These are phyloP conservation scores for Volucella inflata DNA, from an alignment of 2,888 invertebrate genomes.

Conservation along the genomic window DNA sequence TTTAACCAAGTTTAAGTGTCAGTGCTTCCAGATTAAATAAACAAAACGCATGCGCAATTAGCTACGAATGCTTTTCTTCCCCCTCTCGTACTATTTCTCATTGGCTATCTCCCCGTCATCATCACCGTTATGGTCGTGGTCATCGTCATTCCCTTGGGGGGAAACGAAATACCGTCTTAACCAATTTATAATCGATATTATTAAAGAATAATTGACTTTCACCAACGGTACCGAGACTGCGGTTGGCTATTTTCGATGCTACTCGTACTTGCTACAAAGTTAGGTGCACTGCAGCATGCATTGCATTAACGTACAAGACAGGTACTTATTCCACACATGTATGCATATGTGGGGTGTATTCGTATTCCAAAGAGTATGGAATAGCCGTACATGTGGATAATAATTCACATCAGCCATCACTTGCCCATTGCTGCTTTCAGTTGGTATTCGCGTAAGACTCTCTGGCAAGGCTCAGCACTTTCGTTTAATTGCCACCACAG, in stretches of 20 bases:
- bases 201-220: slow-evolving; percentile 74
- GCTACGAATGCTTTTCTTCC: slow-evolving; percentile 4
- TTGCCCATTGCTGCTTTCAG: slow-evolving; percentile 24
- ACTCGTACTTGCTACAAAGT: slow-evolving; percentile 35
- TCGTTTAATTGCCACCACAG: slow-evolving; percentile 54
- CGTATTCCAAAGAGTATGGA: neutral
- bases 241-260: slow-evolving; percentile 48
- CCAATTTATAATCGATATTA: slow-evolving; percentile 71
- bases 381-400: slow-evolving; percentile 28
- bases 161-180: slow-evolving; percentile 54
- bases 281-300: slow-evolving; percentile 42
- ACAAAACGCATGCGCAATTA: slow-evolving; percentile 42
- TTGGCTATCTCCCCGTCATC: neutral
- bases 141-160: slow-evolving; percentile 41
- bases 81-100: neutral
- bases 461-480: slow-evolving; percentile 20
- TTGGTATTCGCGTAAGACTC: slow-evolving; percentile 14
- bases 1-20: slow-evolving; percentile 27
- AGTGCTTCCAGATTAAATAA: slow-evolving; percentile 36
- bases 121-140: neutral
- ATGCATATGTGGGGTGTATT: slow-evolving; percentile 12
- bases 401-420: slow-evolving; percentile 49
- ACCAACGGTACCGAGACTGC: slow-evolving; percentile 51
- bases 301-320: neutral
- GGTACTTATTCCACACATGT: too few species aligned